Base-by-base conservation (phyloP, 2,797 vertebrate species). In the Ciconia nigra region DNA sequence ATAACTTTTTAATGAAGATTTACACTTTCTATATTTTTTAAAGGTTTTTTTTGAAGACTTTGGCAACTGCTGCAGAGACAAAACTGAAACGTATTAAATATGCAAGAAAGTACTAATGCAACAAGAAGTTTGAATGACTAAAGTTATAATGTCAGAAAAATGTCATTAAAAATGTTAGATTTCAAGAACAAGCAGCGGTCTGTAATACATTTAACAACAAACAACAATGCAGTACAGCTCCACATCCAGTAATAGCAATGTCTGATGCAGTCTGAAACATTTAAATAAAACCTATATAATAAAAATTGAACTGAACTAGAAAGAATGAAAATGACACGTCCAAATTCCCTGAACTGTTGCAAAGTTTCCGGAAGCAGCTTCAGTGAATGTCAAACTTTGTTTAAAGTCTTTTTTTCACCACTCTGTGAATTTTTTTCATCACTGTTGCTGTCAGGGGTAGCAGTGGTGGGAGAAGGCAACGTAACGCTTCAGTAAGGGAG, bases 41-140 rank as follows among this genome's bases (percentile, higher is more conserved):
- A 92, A 92, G 28, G 11, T 57, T 96, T 87, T 85, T 47, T 71
- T 67, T 78, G 77, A 87, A 92, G 78, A 55, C 46, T 35, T 87
- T 74, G 76, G 19, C 46, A 95, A 39, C 39, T 83, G 28, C 24
- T 42, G 16, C 81, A 80, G 55, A 73, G 63, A 74, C 42, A 88
- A 78, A 95, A 76, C 49, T 89, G 63, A 66, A 87, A 71, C 17
- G 18, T 26, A 91, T 88, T 95, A 95, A 94, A 93, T 88, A 94
- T 69, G 61, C 52, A 76, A 89, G 65, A 41, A 92, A 83, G 61
- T 81, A 69, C 51, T 83, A 92, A 78, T 18, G 20, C 28, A 59
- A 87, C 52, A 58, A 3, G 21, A 82, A 80, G 52, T 80, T 67
- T 91, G 70, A 93, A 62, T 49, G 52, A 87, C 41, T 95, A 17